Conservation (phyloP, 1,140 invertebrate species). For the Phocides pigmalion region DNA sequence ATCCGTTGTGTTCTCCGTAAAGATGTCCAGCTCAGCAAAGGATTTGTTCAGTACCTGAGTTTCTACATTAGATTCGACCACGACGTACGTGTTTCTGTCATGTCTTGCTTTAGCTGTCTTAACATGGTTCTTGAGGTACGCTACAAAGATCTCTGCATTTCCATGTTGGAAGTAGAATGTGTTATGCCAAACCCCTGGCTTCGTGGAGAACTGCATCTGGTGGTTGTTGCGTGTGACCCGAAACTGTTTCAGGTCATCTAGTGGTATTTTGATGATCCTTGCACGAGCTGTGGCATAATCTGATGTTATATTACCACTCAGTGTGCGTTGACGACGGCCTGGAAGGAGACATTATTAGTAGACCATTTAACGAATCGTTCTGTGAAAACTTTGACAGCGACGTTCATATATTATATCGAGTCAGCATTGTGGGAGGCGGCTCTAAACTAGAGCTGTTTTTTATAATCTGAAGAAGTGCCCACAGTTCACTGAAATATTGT, state of each 20-base stretch:
- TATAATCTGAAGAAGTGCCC: no score
- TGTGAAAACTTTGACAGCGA: no score
- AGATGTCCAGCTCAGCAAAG: conserved; percentile 93
- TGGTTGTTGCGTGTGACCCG: conserved; percentile 87
- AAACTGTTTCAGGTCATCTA: conserved; percentile 88
- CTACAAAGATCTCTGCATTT: conserved; percentile 91
- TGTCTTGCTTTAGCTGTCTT: conserved; percentile 87
- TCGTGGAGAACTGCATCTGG: conserved; percentile 88
- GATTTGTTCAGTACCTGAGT: conserved; percentile 90
- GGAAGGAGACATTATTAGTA: no score
- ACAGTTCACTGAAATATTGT: no score
- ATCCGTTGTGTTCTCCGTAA: conserved; percentile 88
- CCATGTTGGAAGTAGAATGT: conserved; percentile 94
- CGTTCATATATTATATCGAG: no score
- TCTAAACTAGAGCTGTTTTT: no score
- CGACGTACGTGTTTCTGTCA: conserved; percentile 89
- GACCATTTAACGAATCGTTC: no score
- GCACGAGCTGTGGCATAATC: conserved; percentile 82
- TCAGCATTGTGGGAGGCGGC: no score
- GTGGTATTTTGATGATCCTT: conserved; percentile 86
- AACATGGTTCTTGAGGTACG: conserved; percentile 85
- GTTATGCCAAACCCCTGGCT: conserved; percentile 90
- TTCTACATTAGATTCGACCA: conserved; percentile 86
- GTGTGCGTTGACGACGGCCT: conserved; percentile 81
- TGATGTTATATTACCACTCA: conserved; percentile 81